Base-by-base conservation (phyloP, 2,797 vertebrate genomes). In the Gymnothorax reevesii region DNA sequence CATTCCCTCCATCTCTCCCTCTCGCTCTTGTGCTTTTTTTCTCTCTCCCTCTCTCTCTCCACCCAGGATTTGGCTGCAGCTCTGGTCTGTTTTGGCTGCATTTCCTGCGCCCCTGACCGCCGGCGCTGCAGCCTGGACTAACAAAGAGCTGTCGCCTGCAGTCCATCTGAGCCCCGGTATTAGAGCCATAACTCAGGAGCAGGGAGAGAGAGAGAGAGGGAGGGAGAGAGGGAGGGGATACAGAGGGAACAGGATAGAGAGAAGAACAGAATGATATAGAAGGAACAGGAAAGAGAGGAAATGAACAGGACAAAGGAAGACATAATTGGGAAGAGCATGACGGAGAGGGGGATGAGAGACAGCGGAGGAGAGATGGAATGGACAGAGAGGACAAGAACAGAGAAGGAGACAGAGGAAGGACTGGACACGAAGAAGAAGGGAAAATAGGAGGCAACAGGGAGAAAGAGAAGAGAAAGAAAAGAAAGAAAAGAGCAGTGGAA, bases 151-250 rank as follows among this genome's bases (percentile, higher is more conserved):
- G 33, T 42, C 2, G 57, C 57, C 60, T 52, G 33, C 42, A 77
- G 33, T 77, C 73, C 33, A 20, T 77, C 73, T 77, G 73, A 77
- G 73, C 12, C 73, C 8, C 33, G 20, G 33, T 77, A 77, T 77
- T 77, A 77, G 52, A 77, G 42, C 22, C 73, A 49, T 77, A 49
- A 77, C 73, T 77, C 73, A 77, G 42, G 33, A 52, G n/a, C n/a
- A n/a, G n/a, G n/a, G n/a, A n/a, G n/a, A 42, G 42, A 49, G 42
- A 77, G 69, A 33, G 7, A 33, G 27, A 27, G 22, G 20, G 66
- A 69, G 66, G 0, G 0, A 9, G 22, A n/a, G 66, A 25, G n/a
- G 25, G n/a, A 22, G 66, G 2, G 66, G 20, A n/a, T 2, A 42
- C 33, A 64, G 60, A 64, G 66, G 22, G 66, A 7, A n/a, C 9